phyloP scores from a whole-genome alignment of 2,797 vertebrate species.

The Corythornis leucogaster region DNA sequence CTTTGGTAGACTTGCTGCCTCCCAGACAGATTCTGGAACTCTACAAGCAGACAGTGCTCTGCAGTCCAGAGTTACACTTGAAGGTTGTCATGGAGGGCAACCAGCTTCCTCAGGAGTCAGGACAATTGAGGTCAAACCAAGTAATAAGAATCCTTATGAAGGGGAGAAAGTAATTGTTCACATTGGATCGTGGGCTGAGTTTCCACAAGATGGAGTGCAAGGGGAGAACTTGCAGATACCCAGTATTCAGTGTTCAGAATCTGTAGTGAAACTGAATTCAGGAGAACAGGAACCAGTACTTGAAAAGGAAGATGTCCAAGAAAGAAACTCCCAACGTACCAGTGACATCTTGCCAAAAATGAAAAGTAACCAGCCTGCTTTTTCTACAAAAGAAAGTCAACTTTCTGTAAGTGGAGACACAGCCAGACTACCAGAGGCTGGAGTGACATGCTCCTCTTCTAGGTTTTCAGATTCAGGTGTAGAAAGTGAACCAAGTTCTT shows the following conservation, averaged over 20 bases:
- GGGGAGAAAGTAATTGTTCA: constrained; percentile 87
- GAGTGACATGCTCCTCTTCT: constrained; percentile 84
- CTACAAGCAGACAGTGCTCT: constrained; percentile 71
- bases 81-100: constrained; percentile 69
- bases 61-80: constrained; percentile 69
- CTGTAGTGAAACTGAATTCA: constrained; percentile 62
- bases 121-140: constrained; percentile 87
- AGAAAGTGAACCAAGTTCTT: constrained; percentile 96
- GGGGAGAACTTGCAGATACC: constrained; percentile 63
- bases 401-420: constrained; percentile 79
- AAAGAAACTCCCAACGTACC: constrained; percentile 62
- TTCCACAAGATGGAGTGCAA: constrained; percentile 40
- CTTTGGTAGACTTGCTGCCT: constrained; percentile 79
- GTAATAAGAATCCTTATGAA: constrained; percentile 80
- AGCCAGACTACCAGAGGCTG: constrained; percentile 80
- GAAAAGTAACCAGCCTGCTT: constrained; percentile 63
- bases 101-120: constrained; percentile 71
- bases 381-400: constrained; percentile 75
- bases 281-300: constrained; percentile 70
- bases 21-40: constrained; percentile 85
- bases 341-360: constrained; percentile 67
- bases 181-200: constrained; percentile 72
- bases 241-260: constrained; percentile 56
- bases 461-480: constrained; percentile 97
- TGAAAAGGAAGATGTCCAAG: constrained; percentile 77